These are phyloP conservation scores for Drosophila obscura DNA, from an alignment of 1,140 invertebrate species.

Conservation along the genomic window DNA sequence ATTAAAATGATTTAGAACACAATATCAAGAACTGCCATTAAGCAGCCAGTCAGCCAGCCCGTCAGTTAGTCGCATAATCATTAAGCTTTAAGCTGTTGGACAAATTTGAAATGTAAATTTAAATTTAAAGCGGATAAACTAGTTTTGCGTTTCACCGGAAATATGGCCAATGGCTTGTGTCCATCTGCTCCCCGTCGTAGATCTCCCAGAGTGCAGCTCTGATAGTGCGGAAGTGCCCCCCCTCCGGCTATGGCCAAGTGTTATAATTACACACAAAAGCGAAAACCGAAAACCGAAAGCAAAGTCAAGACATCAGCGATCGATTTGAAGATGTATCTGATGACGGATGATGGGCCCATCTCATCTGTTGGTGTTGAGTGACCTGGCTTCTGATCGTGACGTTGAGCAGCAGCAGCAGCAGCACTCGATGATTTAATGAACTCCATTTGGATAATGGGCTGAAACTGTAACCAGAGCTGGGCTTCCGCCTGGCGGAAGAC, in stretches of 20 bases:
- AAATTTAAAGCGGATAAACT: slow-evolving; percentile 33
- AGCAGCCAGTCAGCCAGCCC: neutral
- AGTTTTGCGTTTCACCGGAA: slow-evolving; percentile 61
- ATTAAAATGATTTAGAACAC: slow-evolving; percentile 66
- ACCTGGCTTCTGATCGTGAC: slow-evolving; percentile 55
- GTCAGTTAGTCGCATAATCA: slow-evolving; percentile 5
- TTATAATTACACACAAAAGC: slow-evolving; percentile 73
- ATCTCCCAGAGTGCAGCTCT: slow-evolving; percentile 24
- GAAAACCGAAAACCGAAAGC: slow-evolving; percentile 35
- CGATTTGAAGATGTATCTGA: slow-evolving; percentile 8
- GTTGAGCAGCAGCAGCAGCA: slow-evolving; percentile 28
- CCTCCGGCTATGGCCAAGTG: slow-evolving; percentile 65
- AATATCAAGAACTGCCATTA: slow-evolving; percentile 41
- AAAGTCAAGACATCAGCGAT: slow-evolving; percentile 35
- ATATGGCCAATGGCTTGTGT: slow-evolving; percentile 41
- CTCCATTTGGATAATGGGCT: slow-evolving; percentile 27
- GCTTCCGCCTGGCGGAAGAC: no score
- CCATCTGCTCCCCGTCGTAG: slow-evolving; percentile 11
- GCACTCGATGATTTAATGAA: slow-evolving; percentile 72
- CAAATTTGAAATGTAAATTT: slow-evolving; percentile 70
- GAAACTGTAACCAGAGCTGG: no score
- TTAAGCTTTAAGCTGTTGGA: slow-evolving; percentile 28
- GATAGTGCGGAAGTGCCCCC: slow-evolving; percentile 65
- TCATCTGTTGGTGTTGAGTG: slow-evolving; percentile 30
- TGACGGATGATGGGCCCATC: no score